These are phyloP conservation scores for Chitala chitala DNA, from an alignment of 2,113 vertebrate species.

Conservation along the genomic window DNA sequence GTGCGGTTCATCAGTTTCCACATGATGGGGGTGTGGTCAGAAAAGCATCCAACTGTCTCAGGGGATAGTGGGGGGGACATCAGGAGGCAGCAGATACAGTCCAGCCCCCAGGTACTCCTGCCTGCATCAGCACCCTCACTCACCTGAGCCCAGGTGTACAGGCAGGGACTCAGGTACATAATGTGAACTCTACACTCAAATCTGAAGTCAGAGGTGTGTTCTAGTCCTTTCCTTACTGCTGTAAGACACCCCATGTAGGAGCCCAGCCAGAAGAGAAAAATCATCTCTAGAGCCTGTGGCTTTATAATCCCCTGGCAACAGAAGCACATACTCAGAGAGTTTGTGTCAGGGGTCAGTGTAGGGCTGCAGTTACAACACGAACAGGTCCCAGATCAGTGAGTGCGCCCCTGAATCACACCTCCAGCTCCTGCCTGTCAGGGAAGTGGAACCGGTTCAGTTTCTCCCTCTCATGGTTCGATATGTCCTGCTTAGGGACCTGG, in stretches of 20 bases:
- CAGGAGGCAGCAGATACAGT: background rate
- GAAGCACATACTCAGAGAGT: background rate
- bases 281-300: background rate
- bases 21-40: background rate
- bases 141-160: background rate
- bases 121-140: background rate
- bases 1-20: background rate
- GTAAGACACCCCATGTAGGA: background rate
- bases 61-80: background rate
- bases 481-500: slow-evolving; percentile 61
- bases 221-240: background rate
- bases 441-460: slow-evolving; percentile 66
- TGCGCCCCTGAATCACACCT: slow-evolving; percentile 52
- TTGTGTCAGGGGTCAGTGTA: slow-evolving; percentile 16
- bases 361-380: background rate
- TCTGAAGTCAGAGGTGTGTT: background rate
- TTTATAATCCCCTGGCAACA: background rate
- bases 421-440: slow-evolving; percentile 61
- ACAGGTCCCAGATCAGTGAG: slow-evolving; percentile 29
- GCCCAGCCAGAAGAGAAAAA: background rate
- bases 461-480: slow-evolving; percentile 67
- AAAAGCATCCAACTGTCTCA: background rate
- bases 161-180: background rate
- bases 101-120: background rate
- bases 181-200: background rate